Evolutionary conservation across 2,888 invertebrate genomes (phyloP), one percentile per base, ranked within the genome.

Genomic region (Strigamia crassipes): DNA sequence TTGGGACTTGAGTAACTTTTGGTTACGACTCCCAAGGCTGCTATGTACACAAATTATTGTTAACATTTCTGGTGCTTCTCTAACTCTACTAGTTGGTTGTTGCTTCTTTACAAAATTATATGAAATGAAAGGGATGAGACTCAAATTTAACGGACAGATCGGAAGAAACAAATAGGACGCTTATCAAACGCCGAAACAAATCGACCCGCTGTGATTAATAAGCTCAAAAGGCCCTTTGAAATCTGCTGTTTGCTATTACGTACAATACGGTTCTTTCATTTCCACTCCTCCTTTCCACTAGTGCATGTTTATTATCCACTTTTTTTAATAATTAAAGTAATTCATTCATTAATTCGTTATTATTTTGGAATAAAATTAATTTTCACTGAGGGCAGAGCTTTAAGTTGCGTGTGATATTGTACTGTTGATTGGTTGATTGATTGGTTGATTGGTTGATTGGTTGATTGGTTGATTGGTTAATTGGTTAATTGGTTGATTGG

Each of bases 1-100:
- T n/a, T n/a, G 51, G 51, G 51, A 51, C 51, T 51, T n/a, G 51
- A 66, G 66, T 27, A 66, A 66, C 23, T 66, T 23, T 66, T 66
- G 5, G 66, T 66, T 66, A 78, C 66, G 66, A 78, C 21, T 78
- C 38, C 78, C 38, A 38, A 34, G 78, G 78, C 78, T 78, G 78
- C 78, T 78, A 78, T 78, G 78, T 78, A 78, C 78, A 78, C 78
- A 78, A 66, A 66, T 66, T 27, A 66, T 78, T 78, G 78, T 78
- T 78, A 78, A 78, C 41, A 78, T 42, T 78, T 78, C 78, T 78
- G 78, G 78, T 78, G 78, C 78, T 78, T 78, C 78, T 78, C 78
- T 78, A 78, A 66, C 66, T 66, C 66, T 66, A 66, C 66, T 66
- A 66, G 66, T 66, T 66, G 66, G 66, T 66, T 66, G 66, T 66